phyloP scores from a whole-genome alignment of 2,888 invertebrate genomes.

The Omphaloscelis lunosa region DNA sequence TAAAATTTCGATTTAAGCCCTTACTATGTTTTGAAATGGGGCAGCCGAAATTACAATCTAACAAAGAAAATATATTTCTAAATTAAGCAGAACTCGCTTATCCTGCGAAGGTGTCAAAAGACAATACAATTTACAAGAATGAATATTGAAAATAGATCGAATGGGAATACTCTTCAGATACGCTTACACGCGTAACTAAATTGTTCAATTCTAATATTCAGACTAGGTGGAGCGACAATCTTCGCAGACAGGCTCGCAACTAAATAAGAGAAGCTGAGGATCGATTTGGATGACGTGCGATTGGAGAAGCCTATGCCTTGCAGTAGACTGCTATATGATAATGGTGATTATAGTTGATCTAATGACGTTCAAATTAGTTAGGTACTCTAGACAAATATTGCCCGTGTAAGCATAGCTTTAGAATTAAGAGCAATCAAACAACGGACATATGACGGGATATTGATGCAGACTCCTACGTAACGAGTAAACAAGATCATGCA shows the following conservation, averaged over 20 bases:
- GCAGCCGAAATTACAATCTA: conserved; percentile 2
- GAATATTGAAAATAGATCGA: conserved; percentile 45
- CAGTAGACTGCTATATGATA: too few relatives aligned
- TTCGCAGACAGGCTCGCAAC: too few relatives aligned
- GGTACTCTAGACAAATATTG: neutral
- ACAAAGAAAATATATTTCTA: conserved; percentile 1
- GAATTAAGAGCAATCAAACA: conserved; percentile 55
- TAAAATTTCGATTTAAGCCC: too few relatives aligned
- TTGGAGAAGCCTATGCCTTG: too few relatives aligned
- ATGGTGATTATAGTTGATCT: too few relatives aligned
- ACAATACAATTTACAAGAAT: conserved; percentile 16
- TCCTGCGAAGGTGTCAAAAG: conserved; percentile 30
- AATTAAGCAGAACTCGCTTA: neutral
- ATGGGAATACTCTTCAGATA: conserved; percentile 14
- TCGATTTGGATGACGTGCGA: too few relatives aligned
- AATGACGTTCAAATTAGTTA: too few relatives aligned
- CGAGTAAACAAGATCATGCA: conserved; percentile 34
- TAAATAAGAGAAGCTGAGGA: too few relatives aligned
- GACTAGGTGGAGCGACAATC: too few relatives aligned
- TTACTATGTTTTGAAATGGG: too few relatives aligned
- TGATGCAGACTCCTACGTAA: conserved; percentile 53
- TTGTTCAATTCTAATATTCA: too few relatives aligned
- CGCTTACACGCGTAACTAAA: neutral
- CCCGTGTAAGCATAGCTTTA: conserved; percentile 22
- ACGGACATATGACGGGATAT: conserved; percentile 58